phyloP scores from a whole-genome alignment of 2,113 vertebrate genomes.

The Cromileptes altivelis region DNA sequence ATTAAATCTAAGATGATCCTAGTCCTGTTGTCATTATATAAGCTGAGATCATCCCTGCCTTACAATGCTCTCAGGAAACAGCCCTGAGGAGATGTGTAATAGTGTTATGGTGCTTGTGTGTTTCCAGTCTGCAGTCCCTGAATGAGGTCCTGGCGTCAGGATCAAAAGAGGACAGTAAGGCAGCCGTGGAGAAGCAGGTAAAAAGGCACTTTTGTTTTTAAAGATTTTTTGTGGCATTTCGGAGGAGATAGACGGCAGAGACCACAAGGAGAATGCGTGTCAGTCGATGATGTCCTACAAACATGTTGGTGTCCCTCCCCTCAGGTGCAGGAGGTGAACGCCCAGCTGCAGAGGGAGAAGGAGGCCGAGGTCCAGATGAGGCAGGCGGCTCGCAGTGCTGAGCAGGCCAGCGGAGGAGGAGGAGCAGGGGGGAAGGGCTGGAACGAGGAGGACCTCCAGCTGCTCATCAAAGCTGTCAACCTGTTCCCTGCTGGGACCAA shows the following conservation, averaged over 20 bases:
- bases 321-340: slow-evolving; percentile 95
- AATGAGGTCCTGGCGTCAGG: slow-evolving; percentile 92
- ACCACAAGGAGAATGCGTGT: neutral
- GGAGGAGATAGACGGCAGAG: no score
- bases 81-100: neutral
- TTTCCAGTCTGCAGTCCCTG: slow-evolving; percentile 93
- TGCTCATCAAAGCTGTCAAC: slow-evolving; percentile 99
- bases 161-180: slow-evolving; percentile 92
- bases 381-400: slow-evolving; percentile 89
- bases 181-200: slow-evolving; percentile 95
- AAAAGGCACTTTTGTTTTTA: neutral
- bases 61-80: neutral
- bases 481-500: slow-evolving; percentile 98
- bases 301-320: neutral
- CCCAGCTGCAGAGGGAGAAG: slow-evolving; percentile 91
- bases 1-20: no score
- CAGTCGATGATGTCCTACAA: neutral
- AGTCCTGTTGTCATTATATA: no score
- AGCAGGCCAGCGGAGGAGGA: slow-evolving; percentile 88
- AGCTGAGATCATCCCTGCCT: neutral
- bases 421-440: slow-evolving; percentile 91
- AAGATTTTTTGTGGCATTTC: neutral
- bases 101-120: slow-evolving; percentile 24
- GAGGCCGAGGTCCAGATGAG: slow-evolving; percentile 94
- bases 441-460: slow-evolving; percentile 96